Evolutionary conservation across 2,888 invertebrate genomes (phyloP).

Genomic region (Zonitis immaculata): DNA sequence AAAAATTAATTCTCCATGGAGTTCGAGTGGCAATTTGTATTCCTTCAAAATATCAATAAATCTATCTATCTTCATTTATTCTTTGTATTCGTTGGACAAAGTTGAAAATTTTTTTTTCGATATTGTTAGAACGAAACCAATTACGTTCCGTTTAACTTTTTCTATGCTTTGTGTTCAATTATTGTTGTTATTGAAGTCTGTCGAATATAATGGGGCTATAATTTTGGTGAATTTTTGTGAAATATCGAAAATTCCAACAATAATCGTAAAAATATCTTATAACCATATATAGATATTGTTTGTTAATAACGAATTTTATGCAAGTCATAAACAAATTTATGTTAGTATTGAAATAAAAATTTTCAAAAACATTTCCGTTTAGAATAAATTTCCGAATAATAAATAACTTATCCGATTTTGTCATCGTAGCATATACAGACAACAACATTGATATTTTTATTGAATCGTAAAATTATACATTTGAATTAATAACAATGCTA

Average conservation of each 20-base stretch:
- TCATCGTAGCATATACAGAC: neutral
- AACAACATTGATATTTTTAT: neutral
- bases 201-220: too few species aligned
- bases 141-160: slow-evolving; percentile 1
- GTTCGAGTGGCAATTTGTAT: too few species aligned
- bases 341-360: neutral
- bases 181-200: neutral
- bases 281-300: neutral
- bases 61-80: too few species aligned
- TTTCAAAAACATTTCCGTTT: too few species aligned
- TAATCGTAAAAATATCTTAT: neutral
- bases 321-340: neutral
- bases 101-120: too few species aligned
- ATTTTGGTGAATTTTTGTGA: too few species aligned
- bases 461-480: neutral
- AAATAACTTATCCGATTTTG: neutral
- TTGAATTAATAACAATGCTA: neutral
- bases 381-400: neutral
- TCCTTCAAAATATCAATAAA: too few species aligned
- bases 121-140: neutral
- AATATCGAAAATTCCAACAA: neutral
- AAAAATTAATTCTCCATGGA: too few species aligned
- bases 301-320: neutral
- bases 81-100: too few species aligned
- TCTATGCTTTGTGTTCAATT: neutral